Base-by-base conservation (phyloP, 2,797 vertebrate genomes). In the Alfaro cultratus region DNA sequence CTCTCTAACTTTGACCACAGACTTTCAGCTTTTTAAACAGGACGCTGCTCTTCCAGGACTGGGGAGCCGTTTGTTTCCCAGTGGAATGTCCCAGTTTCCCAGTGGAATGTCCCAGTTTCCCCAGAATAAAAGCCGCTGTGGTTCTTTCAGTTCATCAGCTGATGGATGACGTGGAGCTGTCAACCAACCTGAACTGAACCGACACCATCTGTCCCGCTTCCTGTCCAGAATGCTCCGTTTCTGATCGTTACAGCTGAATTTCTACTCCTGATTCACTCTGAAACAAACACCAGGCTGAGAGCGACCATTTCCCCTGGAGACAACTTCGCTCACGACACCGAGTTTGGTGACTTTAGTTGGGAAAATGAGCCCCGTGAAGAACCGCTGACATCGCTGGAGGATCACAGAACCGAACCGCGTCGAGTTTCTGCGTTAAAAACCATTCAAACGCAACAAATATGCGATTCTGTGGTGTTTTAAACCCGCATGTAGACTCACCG, bases 401-500 rank as follows among this genome's bases (percentile, higher is more conserved):
- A 0, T 5, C 16, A 36, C 36, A 13, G 47, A 1, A 23, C 51
- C 0, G 1, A 4, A 3, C 23, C 0, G 0, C 29, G 49, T 21
- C 31, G 5, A 1, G n/a, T 16, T 16, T 3, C 16, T 18, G 39
- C 23, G 2, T 5, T 0, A 1, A 49, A 45, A 77, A 0, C 1
- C 0, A 1, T 0, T 18, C 5, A 13, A 15, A 73, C 18, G 13
- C 8, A 0, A 41, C 60, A 34, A 1, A 47, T 2, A 15, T 0
- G 23, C 10, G 36, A 8, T 13, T 34, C 31, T 0, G 31, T 3
- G 1, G 12, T 0, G 45, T 16, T 62, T 77, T 5, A 4, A 15
- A 46, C 21, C 0, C 0, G 13, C 4, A 10, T 4, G 7, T 68
- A 70, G 16, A 87, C 92, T 86, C 43, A 92, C 92, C 93, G 5